Percentiles rank a stretch among this genome's conserved stretches.
Conservation (phyloP, 2,113 vertebrate genomes). For the Chloroceryle aenea region DNA sequence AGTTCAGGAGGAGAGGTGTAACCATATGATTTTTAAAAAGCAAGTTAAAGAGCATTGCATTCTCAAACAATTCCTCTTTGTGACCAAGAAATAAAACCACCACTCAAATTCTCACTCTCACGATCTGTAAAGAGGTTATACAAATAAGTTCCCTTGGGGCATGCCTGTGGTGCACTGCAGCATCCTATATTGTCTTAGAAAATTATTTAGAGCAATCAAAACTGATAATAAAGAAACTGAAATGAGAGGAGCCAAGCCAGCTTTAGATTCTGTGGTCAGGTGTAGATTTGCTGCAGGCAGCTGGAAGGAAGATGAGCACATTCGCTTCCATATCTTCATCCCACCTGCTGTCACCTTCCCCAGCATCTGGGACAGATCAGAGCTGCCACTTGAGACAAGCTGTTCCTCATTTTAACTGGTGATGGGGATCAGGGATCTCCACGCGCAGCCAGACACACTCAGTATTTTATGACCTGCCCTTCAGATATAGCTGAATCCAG, state of each 20-base stretch:
- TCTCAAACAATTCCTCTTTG: not conserved
- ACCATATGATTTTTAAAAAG: not conserved
- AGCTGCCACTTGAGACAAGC: not conserved
- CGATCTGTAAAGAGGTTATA: slow-evolving; percentile 13
- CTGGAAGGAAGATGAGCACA: not conserved
- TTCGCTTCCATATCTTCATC: not conserved
- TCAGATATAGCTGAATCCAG: not conserved
- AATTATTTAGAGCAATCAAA: not conserved
- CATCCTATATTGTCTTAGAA: not conserved
- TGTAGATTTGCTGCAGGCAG: not conserved
- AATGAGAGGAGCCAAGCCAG: not conserved
- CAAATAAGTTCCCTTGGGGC: not conserved
- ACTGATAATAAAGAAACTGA: not conserved
- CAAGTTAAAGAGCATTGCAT: not conserved
- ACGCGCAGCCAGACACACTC: not conserved
- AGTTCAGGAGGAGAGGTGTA: not conserved
- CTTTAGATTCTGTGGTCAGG: not conserved
- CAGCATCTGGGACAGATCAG: not conserved
- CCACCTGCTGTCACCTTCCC: not conserved
- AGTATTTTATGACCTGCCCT: not conserved
- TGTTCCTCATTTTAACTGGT: not conserved
- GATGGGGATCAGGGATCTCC: not conserved
- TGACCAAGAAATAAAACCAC: not conserved
- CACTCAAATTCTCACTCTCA: slow-evolving; percentile 25
- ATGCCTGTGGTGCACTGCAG: not conserved